Evolutionary conservation across 2,888 invertebrate genomes (phyloP), one percentile per base, ranked within the genome.

Genomic region (Ichneumoninae sp.): DNA sequence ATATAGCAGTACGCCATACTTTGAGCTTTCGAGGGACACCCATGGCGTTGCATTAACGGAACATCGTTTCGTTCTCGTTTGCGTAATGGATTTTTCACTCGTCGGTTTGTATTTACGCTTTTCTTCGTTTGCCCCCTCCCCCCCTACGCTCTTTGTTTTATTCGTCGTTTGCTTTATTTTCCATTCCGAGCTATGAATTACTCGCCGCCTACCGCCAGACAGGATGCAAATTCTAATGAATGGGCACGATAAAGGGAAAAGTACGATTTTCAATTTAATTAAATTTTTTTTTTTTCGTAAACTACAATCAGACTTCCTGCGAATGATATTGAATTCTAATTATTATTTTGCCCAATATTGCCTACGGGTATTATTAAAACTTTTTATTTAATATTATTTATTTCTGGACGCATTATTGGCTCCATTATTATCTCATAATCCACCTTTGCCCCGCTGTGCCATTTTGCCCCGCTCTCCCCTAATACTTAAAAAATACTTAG

Each of bases 71-170:
- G 33, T 30, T 63, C 63, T 63, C 63, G 63, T 63, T 63, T 63
- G 63, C 63, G 16, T 63, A 63, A 63, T 63, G 63, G 63, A 63
- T 33, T 30, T 63, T 63, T 63, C 30, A 63, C 33, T 30, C 63
- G 63, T 33, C n/a, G 33, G 63, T 63, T 63, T 33, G 63, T 63
- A 30, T 63, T 63, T 30, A 30, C 30, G 33, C 63, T 30, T 33
- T 33, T 63, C 63, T 33, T 63, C 63, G n/a, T 63, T 63, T 57
- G 4, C 13, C 13, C 44, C 44, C 44, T 10, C 44, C 44, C 44
- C 44, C 16, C 16, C 16, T 3, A 1, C 44, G 3, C 44, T 26
- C 57, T 8, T 22, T 26, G 22, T 26, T 57, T 22, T 57, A 57
- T 57, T 57, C 22, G 10, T 26, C 57, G 26, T 57, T 57, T 26